A percentile compares a stretch with the other conserved stretches of the same genome.
Conservation (phyloP, 2,113 vertebrate species). For the Anarhynchus alexandrinus region DNA sequence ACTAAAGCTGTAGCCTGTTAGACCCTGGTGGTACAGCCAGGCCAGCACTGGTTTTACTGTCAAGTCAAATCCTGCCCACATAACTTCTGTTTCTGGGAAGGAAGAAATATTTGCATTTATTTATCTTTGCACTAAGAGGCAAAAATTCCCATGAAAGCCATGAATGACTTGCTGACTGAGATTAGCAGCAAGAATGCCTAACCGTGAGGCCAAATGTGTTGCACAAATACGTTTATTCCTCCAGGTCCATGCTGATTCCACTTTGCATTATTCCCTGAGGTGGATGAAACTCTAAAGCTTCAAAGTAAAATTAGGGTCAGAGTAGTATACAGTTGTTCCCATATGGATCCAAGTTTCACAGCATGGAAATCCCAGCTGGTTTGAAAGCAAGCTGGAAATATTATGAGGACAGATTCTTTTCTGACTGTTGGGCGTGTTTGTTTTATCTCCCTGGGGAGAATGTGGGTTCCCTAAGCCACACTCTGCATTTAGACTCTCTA, state of each 20-base stretch:
- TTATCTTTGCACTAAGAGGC: neutral
- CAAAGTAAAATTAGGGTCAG: constrained; percentile 9
- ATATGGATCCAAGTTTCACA: neutral
- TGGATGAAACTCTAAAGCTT: neutral
- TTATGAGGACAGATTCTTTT: neutral
- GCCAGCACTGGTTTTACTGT: constrained; percentile 12
- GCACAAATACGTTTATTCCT: neutral
- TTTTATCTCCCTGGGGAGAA: constrained; percentile 33
- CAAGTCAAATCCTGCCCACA: constrained; percentile 1
- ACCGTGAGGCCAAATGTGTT: neutral
- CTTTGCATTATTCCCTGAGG: neutral
- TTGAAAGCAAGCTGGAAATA: constrained; percentile 26
- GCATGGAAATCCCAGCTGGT: neutral
- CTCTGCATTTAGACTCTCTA: constrained; percentile 13
- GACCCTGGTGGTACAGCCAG: neutral
- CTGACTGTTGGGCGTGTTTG: neutral
- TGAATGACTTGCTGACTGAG: neutral
- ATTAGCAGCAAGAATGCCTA: neutral
- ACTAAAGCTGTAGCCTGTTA: neutral
- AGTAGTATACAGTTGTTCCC: neutral
- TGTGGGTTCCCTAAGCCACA: constrained; percentile 10
- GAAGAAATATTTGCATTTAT: constrained; percentile 2
- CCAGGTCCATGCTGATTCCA: neutral
- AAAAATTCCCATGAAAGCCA: constrained; percentile 13
- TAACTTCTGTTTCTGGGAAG: constrained; percentile 15